phyloP scores from a whole-genome alignment of 2,113 vertebrate genomes.

The Rhea americana region DNA sequence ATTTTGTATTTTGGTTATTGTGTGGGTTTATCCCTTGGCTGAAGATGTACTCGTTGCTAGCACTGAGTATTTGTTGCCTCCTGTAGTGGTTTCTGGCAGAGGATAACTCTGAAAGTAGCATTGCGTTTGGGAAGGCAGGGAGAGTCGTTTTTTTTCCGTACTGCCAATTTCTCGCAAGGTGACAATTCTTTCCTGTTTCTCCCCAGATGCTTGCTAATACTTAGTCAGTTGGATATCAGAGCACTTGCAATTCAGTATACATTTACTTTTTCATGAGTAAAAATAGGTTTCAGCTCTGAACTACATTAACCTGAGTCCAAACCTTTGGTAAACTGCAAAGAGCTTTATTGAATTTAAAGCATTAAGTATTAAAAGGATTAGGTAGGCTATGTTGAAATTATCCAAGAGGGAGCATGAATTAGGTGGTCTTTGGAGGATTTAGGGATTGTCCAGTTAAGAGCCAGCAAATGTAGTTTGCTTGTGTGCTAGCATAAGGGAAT shows the following conservation, averaged over 20 bases:
- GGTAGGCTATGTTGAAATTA: not conserved
- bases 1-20: not conserved
- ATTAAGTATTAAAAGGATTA: not conserved
- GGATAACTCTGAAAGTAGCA: not conserved
- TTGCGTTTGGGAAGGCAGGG: not conserved
- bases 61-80: not conserved
- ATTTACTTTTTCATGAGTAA: not conserved
- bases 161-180: not conserved
- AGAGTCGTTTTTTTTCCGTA: not conserved
- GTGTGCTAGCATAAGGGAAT: not conserved
- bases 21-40: not conserved
- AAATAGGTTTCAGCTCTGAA: not conserved
- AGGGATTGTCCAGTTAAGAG: not conserved
- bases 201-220: not conserved
- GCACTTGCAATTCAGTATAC: not conserved
- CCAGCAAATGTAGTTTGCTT: not conserved
- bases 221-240: not conserved
- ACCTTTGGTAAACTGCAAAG: not conserved
- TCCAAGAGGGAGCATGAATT: not conserved
- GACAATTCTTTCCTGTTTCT: not conserved
- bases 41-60: not conserved
- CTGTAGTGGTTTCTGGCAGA: not conserved
- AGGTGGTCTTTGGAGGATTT: not conserved
- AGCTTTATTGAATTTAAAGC: not conserved
- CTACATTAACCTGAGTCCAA: not conserved